Evolutionary conservation across 2,888 invertebrate genomes (phyloP).

Genomic region (Lordiphosa andalusiaca): DNA sequence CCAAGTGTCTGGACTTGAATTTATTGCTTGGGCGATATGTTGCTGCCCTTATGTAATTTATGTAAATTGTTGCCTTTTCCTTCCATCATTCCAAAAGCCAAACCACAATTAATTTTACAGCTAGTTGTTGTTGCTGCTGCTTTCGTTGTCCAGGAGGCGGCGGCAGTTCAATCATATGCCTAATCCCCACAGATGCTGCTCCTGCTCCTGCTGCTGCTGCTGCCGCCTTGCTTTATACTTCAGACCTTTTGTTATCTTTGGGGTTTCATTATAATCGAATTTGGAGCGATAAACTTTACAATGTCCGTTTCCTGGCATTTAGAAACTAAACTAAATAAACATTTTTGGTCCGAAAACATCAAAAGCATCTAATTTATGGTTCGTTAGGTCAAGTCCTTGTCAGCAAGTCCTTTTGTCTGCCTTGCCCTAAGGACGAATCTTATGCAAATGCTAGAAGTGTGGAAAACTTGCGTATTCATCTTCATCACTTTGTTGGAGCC

Average conservation of each 20-base stretch:
- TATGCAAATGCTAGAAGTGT: constrained; percentile 56
- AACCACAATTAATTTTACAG: constrained; percentile 59
- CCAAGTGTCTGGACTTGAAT: constrained; percentile 51
- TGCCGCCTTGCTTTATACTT: constrained; percentile 6
- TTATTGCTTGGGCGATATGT: constrained; percentile 61
- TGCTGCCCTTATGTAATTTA: constrained; percentile 51
- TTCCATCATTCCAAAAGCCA: constrained; percentile 5
- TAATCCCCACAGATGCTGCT: constrained; percentile 43
- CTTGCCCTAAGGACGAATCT: constrained; percentile 15
- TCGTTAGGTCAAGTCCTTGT: constrained; percentile 76
- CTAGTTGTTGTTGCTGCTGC: constrained; percentile 23
- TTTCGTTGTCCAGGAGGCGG: constrained; percentile 21
- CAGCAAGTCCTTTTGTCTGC: constrained; percentile 54
- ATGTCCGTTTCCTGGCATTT: constrained; percentile 45
- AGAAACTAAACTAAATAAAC: constrained; percentile 60
- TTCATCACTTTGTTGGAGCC: constrained; percentile 61
- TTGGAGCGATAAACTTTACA: constrained; percentile 70
- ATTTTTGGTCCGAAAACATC: constrained; percentile 62
- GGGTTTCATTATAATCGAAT: constrained; percentile 71
- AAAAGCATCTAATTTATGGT: constrained; percentile 79
- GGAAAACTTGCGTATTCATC: constrained; percentile 73
- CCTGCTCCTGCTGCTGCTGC: constrained; percentile 5
- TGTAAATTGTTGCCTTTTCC: constrained; percentile 62
- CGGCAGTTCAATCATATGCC: constrained; percentile 63
- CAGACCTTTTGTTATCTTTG: constrained; percentile 52